Conservation (phyloP, 2,888 invertebrate species). For the Andrena minutula region DNA sequence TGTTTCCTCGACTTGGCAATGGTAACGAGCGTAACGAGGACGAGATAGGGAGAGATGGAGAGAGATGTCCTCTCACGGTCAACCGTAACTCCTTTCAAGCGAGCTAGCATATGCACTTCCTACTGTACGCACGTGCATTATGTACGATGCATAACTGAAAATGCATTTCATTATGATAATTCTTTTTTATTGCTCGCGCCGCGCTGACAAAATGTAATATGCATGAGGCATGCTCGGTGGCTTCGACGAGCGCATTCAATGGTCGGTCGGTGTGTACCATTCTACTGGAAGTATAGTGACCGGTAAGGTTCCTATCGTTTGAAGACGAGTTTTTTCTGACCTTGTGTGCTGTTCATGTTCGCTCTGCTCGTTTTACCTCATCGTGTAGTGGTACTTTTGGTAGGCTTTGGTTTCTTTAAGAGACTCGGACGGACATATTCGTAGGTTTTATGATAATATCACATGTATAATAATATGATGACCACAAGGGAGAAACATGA, state of each 20-base stretch:
- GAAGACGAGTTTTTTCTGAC: slow-evolving; percentile 8
- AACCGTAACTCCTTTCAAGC: slow-evolving; percentile 44
- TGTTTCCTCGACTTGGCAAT: slow-evolving; percentile 39
- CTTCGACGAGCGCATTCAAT: slow-evolving; percentile 14
- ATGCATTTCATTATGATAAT: slow-evolving; percentile 63
- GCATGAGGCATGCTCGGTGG: slow-evolving; percentile 32
- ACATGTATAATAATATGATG: no score
- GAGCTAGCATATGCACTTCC: slow-evolving; percentile 37
- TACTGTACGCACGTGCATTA: slow-evolving; percentile 24
- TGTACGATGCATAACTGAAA: slow-evolving; percentile 25
- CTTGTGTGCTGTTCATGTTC: neutral
- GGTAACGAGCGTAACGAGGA: slow-evolving; percentile 43
- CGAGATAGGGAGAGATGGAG: slow-evolving; percentile 1
- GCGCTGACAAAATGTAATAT: slow-evolving; percentile 59
- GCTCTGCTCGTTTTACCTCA: neutral
- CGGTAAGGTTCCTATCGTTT: neutral
- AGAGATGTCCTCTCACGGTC: slow-evolving; percentile 52
- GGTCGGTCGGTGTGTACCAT: slow-evolving; percentile 7
- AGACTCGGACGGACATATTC: no score
- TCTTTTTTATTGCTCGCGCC: slow-evolving; percentile 46
- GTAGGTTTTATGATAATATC: no score
- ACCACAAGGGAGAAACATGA: no score
- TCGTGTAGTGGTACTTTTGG: no score
- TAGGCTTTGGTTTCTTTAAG: no score
- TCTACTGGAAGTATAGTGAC: neutral